phyloP scores from a whole-genome alignment of 2,888 invertebrate genomes.

The Pycnomerus fuliginosus region DNA sequence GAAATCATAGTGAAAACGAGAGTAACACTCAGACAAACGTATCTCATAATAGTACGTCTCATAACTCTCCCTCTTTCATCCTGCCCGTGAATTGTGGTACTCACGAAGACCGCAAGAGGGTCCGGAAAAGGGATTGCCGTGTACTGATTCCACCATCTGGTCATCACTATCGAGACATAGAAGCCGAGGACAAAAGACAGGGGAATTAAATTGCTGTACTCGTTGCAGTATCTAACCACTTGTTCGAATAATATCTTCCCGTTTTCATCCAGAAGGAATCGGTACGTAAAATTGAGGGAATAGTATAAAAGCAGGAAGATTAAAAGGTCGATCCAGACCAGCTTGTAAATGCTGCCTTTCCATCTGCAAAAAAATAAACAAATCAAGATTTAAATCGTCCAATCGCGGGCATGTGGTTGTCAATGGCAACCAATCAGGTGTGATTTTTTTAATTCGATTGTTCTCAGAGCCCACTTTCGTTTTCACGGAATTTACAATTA shows the following conservation, averaged over 20 bases:
- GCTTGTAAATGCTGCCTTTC: slow-evolving; percentile 93
- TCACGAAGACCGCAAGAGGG: slow-evolving; percentile 82
- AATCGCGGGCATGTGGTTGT: no score
- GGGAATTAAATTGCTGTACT: slow-evolving; percentile 85
- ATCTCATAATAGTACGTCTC: slow-evolving; percentile 80
- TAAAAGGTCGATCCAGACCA: slow-evolving; percentile 87
- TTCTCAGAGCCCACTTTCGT: no score
- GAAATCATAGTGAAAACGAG: slow-evolving; percentile 86
- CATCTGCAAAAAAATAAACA: slow-evolving; percentile 61
- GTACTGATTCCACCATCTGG: slow-evolving; percentile 90
- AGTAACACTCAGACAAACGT: slow-evolving; percentile 82
- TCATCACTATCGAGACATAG: slow-evolving; percentile 91
- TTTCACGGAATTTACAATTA: no score
- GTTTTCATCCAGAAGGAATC: slow-evolving; percentile 64
- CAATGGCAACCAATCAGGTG: no score
- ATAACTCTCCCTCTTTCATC: slow-evolving; percentile 80
- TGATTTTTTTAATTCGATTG: no score
- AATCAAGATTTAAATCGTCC: background rate
- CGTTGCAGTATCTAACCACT: slow-evolving; percentile 80
- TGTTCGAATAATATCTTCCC: slow-evolving; percentile 82
- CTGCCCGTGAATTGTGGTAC: slow-evolving; percentile 81
- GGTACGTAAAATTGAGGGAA: slow-evolving; percentile 74
- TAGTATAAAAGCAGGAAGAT: slow-evolving; percentile 80
- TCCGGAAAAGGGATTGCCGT: slow-evolving; percentile 83
- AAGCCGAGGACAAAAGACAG: slow-evolving; percentile 92